phyloP scores from a whole-genome alignment of 1,140 invertebrate species.

The Pogonognathellus flavescens region DNA sequence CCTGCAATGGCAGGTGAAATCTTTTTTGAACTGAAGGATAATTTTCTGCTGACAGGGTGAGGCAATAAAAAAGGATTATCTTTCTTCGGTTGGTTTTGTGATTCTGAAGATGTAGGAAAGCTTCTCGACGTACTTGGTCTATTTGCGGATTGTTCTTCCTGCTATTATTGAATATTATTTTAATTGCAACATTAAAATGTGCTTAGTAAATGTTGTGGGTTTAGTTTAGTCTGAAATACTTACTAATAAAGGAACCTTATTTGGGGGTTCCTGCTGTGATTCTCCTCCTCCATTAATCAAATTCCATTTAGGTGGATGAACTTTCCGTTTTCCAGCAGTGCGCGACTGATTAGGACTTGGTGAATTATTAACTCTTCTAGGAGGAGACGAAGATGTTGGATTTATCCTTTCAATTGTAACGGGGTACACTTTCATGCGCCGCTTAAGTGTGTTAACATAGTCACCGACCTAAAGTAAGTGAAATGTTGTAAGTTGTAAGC shows the following conservation, averaged over 20 bases:
- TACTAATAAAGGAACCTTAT: neutral
- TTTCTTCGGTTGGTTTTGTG: neutral
- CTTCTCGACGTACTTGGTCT: neutral
- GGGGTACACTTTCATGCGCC: slow-evolving; percentile 43
- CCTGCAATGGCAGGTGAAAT: neutral
- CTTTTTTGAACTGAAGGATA: neutral
- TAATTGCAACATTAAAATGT: neutral
- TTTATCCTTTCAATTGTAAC: slow-evolving; percentile 43
- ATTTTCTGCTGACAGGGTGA: neutral
- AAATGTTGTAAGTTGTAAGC: too few species aligned
- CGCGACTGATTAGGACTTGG: neutral
- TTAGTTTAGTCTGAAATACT: neutral
- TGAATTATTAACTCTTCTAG: neutral
- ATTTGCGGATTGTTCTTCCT: neutral
- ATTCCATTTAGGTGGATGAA: slow-evolving; percentile 7
- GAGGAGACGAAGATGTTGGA: neutral
- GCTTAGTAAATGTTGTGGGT: neutral
- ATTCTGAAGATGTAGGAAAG: neutral
- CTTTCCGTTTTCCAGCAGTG: neutral
- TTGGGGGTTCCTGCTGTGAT: neutral
- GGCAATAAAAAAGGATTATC: neutral
- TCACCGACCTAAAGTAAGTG: slow-evolving; percentile 31
- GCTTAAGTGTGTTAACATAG: slow-evolving; percentile 38
- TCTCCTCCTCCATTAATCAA: neutral
- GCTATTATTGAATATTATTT: neutral